Evolutionary conservation across 2,113 vertebrate species (phyloP), one percentile per base, ranked within the genome.

Genomic region (Meleagris gallopavo): DNA sequence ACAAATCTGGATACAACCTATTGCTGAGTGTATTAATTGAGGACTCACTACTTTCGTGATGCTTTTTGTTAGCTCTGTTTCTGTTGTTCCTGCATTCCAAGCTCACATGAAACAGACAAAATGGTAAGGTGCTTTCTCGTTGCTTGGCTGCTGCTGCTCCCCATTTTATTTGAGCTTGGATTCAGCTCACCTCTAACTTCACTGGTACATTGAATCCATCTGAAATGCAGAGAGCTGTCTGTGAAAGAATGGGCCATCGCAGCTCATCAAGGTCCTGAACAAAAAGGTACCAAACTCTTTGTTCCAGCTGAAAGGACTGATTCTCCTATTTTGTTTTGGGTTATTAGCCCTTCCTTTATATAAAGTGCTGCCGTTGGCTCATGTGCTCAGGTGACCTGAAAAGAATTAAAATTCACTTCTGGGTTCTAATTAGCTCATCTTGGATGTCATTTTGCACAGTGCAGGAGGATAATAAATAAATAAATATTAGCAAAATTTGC

Each of bases 311-410:
- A 24, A 67, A 96, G 38, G 34, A 62, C 0, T 75, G 38, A 79
- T 18, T 64, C 22, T 83, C 19, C 32, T 46, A 34, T 76, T 72
- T 76, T 80, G 22, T 11, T 93, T 83, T 58, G 48, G 9, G 10
- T 66, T 92, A 80, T 74, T 92, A 89, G 41, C 29, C 29, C 81
- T 89, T 73, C 17, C 48, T 91, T 93, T 91, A 55, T 72, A 88
- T 48, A 45, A 78, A 73, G 9, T 52, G 55, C 45, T 71, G 41
- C 22, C 20, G 64, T 78, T 77, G 83, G 52, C 16, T 89, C 10
- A 8, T 67, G 32, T 64, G 29, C 13, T 86, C 58, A 92, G 38
- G 52, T 74, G 86, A 72, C 25, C 20, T 83, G 52, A 83, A 94
- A 83, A 67, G 6, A 89, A 93, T 72, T 88, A 64, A 94, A 88